Percentiles rank a stretch among this genome's conserved stretches.
Evolutionary conservation across 2,888 invertebrate species (phyloP).

Genomic region (Hypena proboscidalis): DNA sequence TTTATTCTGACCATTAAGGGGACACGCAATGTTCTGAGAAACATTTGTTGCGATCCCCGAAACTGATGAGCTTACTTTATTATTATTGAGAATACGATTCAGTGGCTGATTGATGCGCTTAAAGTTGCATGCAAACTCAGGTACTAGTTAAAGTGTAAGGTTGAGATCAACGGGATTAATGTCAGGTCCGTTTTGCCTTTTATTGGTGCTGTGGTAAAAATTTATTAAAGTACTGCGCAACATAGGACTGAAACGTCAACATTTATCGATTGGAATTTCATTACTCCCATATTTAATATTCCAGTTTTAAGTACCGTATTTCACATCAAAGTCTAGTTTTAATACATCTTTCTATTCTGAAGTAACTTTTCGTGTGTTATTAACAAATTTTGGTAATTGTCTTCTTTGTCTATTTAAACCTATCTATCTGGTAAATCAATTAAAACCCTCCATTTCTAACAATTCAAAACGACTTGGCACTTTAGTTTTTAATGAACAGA

Average conservation of each 20-base stretch:
- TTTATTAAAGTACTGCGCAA: too few species aligned
- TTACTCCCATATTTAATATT: too few species aligned
- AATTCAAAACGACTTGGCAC: constrained; percentile 47
- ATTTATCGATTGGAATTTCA: too few species aligned
- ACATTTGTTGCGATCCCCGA: constrained; percentile 63
- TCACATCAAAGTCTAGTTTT: too few species aligned
- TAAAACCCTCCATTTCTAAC: constrained; percentile 14
- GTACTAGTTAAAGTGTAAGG: constrained; percentile 28
- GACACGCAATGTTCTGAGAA: constrained; percentile 63
- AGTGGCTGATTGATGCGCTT: constrained; percentile 60
- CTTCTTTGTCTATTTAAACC: too few species aligned
- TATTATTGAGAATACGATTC: constrained; percentile 63
- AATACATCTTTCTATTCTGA: too few species aligned
- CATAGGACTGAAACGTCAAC: too few species aligned
- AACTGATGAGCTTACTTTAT: constrained; percentile 65
- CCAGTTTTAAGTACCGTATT: too few species aligned
- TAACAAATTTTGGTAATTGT: too few species aligned
- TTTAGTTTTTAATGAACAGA: constrained; percentile 65
- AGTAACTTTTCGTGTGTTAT: too few species aligned
- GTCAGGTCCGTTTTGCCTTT: constrained; percentile 27
- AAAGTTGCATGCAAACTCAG: constrained; percentile 56
- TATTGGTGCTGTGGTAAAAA: not conserved
- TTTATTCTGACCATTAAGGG: constrained; percentile 42
- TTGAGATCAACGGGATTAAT: constrained; percentile 20
- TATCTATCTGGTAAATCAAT: constrained; percentile 1